Conservation (phyloP, 1,140 invertebrate genomes). For the Pomacea maculata region DNA sequence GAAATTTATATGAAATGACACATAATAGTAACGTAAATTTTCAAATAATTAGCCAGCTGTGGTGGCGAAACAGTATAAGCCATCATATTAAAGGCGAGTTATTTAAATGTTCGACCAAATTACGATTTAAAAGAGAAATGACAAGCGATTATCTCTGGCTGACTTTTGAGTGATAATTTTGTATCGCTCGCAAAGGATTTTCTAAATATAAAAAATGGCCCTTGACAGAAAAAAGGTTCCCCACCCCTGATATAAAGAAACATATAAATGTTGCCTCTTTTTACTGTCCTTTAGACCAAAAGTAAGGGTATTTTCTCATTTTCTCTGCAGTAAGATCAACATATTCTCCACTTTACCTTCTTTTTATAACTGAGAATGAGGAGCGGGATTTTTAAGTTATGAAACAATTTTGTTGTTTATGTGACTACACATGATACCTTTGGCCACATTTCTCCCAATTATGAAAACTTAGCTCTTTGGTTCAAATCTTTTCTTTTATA, state of each 20-base stretch:
- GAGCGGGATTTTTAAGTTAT: not conserved
- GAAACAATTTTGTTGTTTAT: slow-evolving; percentile 3
- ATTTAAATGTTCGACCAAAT: too few species aligned
- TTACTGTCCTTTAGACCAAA: not conserved
- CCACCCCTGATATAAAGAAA: not conserved
- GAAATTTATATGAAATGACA: too few species aligned
- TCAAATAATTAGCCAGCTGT: too few species aligned
- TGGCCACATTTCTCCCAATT: not conserved
- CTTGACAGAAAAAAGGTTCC: too few species aligned
- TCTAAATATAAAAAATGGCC: not conserved
- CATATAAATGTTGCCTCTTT: not conserved
- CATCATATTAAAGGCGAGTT: too few species aligned
- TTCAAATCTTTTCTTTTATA: not conserved
- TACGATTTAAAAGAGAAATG: too few species aligned
- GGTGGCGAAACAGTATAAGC: too few species aligned
- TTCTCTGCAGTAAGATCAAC: not conserved
- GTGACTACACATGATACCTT: not conserved
- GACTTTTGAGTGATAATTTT: not conserved
- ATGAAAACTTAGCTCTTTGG: not conserved
- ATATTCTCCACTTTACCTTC: slow-evolving; percentile 11
- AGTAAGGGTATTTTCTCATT: slow-evolving; percentile 9
- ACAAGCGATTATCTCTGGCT: too few species aligned
- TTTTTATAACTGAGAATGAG: slow-evolving; percentile 2
- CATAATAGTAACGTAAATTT: too few species aligned
- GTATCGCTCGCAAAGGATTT: not conserved